These are phyloP conservation scores for Drosophila buzzatii DNA, from an alignment of 2,888 invertebrate genomes.

Conservation along the genomic window DNA sequence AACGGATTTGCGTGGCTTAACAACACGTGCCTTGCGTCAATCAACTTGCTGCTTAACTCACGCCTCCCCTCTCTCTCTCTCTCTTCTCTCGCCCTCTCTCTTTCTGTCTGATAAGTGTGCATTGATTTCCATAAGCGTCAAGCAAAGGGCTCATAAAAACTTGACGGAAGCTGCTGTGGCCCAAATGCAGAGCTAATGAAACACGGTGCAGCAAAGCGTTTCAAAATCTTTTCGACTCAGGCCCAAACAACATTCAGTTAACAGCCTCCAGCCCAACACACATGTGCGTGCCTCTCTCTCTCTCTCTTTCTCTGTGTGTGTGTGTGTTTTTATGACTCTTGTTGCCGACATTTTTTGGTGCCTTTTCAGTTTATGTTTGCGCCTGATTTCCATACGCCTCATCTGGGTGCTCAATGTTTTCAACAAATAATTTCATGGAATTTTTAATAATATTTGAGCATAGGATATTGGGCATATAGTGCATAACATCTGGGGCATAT, in stretches of 20 bases:
- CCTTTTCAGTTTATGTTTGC: slow-evolving; percentile 41
- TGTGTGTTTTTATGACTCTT: slow-evolving; percentile 61
- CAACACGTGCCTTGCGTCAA: slow-evolving; percentile 51
- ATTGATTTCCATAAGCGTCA: slow-evolving; percentile 69
- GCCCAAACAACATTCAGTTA: slow-evolving; percentile 1
- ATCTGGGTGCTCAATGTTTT: neutral
- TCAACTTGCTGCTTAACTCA: slow-evolving; percentile 43
- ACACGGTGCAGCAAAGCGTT: slow-evolving; percentile 67
- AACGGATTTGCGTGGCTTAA: slow-evolving; percentile 55
- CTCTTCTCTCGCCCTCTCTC: neutral
- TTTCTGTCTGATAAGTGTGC: slow-evolving; percentile 40
- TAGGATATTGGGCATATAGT: neutral
- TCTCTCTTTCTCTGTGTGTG: slow-evolving; percentile 14
- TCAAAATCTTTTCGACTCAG: slow-evolving; percentile 26
- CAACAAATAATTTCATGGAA: neutral
- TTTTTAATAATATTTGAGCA: slow-evolving; percentile 2
- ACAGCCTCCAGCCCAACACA: neutral
- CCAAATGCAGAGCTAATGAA: slow-evolving; percentile 67
- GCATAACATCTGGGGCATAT: neutral
- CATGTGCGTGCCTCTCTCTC: slow-evolving; percentile 5
- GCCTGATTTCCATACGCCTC: slow-evolving; percentile 21
- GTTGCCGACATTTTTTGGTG: slow-evolving; percentile 46
- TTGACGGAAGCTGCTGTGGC: slow-evolving; percentile 32
- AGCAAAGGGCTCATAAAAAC: slow-evolving; percentile 59
- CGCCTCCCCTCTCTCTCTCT: neutral